These are phyloP conservation scores for Pristionchus entomophagus DNA, from an alignment of 2,888 invertebrate genomes.

Conservation along the genomic window DNA sequence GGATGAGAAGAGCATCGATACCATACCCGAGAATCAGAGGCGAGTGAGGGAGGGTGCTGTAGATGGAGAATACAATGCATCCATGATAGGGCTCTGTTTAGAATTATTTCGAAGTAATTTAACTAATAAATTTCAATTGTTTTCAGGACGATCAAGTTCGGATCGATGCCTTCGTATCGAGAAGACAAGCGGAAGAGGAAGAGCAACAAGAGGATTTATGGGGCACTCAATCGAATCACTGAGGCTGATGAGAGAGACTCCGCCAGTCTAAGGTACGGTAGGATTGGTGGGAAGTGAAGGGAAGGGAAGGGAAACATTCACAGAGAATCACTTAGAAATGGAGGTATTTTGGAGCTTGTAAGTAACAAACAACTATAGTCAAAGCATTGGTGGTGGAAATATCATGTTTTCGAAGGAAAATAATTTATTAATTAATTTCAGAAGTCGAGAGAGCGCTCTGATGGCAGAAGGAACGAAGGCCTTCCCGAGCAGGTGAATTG, in stretches of 20 bases:
- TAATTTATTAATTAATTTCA: not conserved
- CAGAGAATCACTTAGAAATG: no score
- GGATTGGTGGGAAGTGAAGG: not conserved
- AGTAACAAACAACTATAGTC: no score
- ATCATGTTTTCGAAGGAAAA: not conserved
- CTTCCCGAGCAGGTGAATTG: conserved; percentile 43
- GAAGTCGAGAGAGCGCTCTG: conserved; percentile 48
- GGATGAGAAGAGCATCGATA: conserved; percentile 64
- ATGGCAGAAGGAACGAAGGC: not conserved
- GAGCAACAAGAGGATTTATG: conserved; percentile 72
- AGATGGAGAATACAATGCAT: no score
- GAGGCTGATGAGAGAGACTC: conserved; percentile 70
- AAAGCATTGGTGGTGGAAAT: not conserved
- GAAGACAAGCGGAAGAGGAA: conserved; percentile 73
- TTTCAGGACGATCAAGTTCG: conserved; percentile 76
- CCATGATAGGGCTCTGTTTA: no score
- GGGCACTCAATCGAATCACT: conserved; percentile 73
- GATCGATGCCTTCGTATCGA: conserved; percentile 77
- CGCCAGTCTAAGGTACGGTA: conserved; percentile 56
- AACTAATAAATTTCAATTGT: not conserved
- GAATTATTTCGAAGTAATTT: no score
- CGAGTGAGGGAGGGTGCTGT: not conserved
- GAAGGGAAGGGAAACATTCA: no score
- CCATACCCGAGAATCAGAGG: conserved; percentile 44
- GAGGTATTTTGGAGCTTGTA: no score